Conservation (phyloP, 2,113 vertebrate species). For the Corythornis cristatus region DNA sequence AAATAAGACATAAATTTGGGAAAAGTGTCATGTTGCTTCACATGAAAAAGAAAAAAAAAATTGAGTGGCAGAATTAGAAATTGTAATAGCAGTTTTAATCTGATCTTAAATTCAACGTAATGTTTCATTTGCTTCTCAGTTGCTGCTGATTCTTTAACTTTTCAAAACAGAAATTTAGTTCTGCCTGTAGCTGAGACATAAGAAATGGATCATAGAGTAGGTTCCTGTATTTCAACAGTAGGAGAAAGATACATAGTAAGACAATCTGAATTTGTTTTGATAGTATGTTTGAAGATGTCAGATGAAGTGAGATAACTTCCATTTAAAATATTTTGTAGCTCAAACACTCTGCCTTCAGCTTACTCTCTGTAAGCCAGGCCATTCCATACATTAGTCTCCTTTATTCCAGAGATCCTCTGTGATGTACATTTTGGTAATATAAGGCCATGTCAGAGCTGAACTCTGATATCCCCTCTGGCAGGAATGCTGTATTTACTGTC, state of each 20-base stretch:
- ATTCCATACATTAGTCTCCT: not conserved
- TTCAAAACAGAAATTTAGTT: not conserved
- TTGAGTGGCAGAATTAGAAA: not conserved
- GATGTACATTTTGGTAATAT: not conserved
- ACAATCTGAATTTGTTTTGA: not conserved
- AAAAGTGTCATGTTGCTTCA: not conserved
- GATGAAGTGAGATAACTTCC: not conserved
- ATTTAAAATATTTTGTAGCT: not conserved
- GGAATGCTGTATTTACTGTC: constrained; percentile 2
- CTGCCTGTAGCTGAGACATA: not conserved
- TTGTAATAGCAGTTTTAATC: not conserved
- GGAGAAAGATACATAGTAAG: not conserved
- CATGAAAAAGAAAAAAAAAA: not conserved
- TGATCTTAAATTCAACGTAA: not conserved
- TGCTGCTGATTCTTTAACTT: not conserved
- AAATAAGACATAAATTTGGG: not conserved
- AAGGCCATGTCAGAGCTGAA: not conserved
- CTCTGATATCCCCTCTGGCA: not conserved
- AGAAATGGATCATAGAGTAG: not conserved
- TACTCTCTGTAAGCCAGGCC: not conserved
- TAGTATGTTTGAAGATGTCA: not conserved
- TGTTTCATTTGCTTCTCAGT: not conserved
- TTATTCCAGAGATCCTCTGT: not conserved
- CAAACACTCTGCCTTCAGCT: not conserved
- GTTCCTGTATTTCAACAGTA: not conserved